A percentile compares a stretch with the other conserved stretches of the same genome.
Conservation (phyloP, 1,140 invertebrate genomes). For the Drosophila ohnishii region DNA sequence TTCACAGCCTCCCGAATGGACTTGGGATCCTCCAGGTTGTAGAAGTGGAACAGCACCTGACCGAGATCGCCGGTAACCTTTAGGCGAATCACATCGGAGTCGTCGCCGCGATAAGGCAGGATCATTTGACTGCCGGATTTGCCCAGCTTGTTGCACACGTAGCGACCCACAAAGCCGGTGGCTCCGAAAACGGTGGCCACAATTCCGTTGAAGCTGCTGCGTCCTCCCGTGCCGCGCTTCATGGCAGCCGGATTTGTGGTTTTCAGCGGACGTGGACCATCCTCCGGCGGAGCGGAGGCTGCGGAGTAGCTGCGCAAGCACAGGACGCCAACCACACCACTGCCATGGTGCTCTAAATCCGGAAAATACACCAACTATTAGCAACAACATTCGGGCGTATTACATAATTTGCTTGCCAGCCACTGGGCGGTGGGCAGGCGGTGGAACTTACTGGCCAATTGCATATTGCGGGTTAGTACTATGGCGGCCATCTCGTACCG, state of each 20-base stretch:
- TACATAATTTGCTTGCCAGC: conserved; percentile 65
- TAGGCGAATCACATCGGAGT: conserved; percentile 89
- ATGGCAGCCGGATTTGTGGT: conserved; percentile 85
- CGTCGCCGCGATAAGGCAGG: conserved; percentile 95
- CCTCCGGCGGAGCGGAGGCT: conserved; percentile 61
- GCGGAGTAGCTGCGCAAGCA: conserved; percentile 66
- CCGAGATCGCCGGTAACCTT: conserved; percentile 97
- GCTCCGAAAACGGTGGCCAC: conserved; percentile 98
- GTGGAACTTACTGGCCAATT: conserved; percentile 75
- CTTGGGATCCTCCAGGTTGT: conserved; percentile 93
- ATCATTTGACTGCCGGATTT: conserved; percentile 95
- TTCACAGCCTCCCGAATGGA: conserved; percentile 93
- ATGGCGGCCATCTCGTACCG: conserved; percentile 71
- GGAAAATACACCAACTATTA: conserved; percentile 6
- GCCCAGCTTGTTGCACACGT: conserved; percentile 94
- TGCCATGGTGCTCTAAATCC: conserved; percentile 72
- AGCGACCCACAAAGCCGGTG: conserved; percentile 93
- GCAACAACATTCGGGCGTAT: conserved; percentile 42
- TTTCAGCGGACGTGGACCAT: conserved; percentile 72
- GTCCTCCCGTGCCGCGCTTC: conserved; percentile 95
- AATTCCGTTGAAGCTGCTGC: conserved; percentile 97
- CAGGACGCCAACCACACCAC: conserved; percentile 71
- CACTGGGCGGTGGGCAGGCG: background rate
- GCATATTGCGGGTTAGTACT: conserved; percentile 75
- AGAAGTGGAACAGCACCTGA: conserved; percentile 96